A percentile compares a stretch with the other conserved stretches of the same genome.
These are phyloP conservation scores for Schizotus pectinicornis DNA, from an alignment of 2,888 invertebrate species.

Conservation along the genomic window DNA sequence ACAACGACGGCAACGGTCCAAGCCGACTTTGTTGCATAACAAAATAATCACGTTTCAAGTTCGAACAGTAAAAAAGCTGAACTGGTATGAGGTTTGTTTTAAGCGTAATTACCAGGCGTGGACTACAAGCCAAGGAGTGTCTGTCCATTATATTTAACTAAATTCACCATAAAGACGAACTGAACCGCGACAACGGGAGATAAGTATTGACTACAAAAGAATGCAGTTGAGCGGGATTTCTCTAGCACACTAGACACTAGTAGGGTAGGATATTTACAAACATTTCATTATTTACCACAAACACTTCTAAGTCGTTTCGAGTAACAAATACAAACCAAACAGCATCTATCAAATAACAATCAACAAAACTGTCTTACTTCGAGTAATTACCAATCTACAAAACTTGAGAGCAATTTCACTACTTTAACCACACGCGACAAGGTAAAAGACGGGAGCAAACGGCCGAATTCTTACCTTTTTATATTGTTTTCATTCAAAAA, in stretches of 20 bases:
- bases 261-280: slow-evolving; percentile 14
- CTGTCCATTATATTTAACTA: too few species aligned
- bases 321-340: not conserved
- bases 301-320: not conserved
- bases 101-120: too few species aligned
- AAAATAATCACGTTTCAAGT: too few species aligned
- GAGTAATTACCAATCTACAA: not conserved
- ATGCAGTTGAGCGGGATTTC: slow-evolving; percentile 11
- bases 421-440: not conserved
- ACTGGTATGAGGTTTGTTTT: too few species aligned
- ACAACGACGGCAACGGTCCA: too few species aligned
- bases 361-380: not conserved
- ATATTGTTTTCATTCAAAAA: slow-evolving; percentile 22
- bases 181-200: slow-evolving; percentile 15
- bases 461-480: slow-evolving; percentile 16
- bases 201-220: slow-evolving; percentile 20
- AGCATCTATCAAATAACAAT: not conserved
- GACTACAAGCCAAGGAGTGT: slow-evolving; percentile 15
- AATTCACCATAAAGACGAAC: not conserved
- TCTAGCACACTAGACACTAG: too few species aligned
- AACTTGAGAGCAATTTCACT: not conserved
- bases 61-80: too few species aligned
- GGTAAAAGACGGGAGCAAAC: not conserved
- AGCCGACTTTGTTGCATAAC: too few species aligned
- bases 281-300: slow-evolving; percentile 1